phyloP scores from a whole-genome alignment of 2,888 invertebrate genomes.

The Drosophila macrospina region DNA sequence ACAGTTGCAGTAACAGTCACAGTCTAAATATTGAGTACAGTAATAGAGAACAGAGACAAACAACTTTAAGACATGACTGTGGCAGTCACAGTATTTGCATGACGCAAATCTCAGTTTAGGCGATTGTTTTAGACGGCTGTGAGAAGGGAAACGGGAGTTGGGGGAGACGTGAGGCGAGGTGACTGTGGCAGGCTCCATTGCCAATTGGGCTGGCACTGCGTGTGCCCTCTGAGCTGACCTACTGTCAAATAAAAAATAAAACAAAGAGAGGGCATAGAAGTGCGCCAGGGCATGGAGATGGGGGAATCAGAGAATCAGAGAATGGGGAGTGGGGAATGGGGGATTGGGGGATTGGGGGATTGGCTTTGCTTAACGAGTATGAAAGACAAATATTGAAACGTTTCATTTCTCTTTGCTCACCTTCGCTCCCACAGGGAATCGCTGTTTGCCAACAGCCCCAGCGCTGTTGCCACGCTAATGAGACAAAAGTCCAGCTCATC shows the following conservation, averaged over 20 bases:
- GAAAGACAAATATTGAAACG: conserved; percentile 65
- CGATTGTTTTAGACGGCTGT: not conserved
- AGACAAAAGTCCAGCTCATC: conserved; percentile 84
- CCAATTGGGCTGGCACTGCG: not conserved
- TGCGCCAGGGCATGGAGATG: no score
- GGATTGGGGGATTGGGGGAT: not conserved
- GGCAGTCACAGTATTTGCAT: conserved; percentile 1
- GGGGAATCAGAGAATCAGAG: not conserved
- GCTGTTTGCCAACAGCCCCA: conserved; percentile 79
- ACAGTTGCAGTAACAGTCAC: not conserved
- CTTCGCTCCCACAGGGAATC: conserved; percentile 80
- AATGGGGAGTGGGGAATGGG: not conserved
- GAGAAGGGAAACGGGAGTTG: not conserved
- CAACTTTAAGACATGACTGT: not conserved
- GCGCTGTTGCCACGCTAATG: conserved; percentile 70
- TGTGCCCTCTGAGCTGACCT: conserved; percentile 8
- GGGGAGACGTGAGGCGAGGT: not conserved
- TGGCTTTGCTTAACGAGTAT: conserved; percentile 41
- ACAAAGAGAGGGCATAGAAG: not conserved
- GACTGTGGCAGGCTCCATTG: not conserved
- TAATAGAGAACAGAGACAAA: conserved; percentile 2
- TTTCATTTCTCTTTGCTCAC: conserved; percentile 34
- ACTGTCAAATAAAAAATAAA: not conserved
- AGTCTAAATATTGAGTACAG: not conserved
- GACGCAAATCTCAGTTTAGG: not conserved